A percentile compares a stretch with the other conserved stretches of the same genome.
Conservation (phyloP, 2,888 invertebrate genomes). For the Vandiemenella viatica region DNA sequence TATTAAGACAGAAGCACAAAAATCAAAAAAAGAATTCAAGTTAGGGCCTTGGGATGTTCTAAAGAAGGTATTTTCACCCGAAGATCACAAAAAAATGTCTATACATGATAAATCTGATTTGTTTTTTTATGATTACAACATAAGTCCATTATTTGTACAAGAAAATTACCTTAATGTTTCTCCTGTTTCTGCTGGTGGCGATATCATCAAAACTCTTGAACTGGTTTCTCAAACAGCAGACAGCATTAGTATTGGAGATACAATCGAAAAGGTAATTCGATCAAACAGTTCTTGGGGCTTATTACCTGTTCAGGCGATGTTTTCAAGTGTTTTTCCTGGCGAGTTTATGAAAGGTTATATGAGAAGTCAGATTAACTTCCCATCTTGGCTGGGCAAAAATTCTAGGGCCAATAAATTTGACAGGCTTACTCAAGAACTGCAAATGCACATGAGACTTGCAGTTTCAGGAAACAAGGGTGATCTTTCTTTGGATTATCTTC, state of each 20-base stretch:
- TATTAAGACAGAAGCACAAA: conserved; percentile 38
- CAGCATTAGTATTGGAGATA: conserved; percentile 71
- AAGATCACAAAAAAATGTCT: conserved; percentile 61
- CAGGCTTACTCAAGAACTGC: conserved; percentile 67
- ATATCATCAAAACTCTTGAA: conserved; percentile 39
- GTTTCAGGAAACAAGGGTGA: conserved; percentile 68
- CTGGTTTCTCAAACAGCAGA: conserved; percentile 70
- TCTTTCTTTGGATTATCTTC: conserved; percentile 78
- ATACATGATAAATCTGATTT: conserved; percentile 72
- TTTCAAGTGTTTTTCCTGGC: conserved; percentile 82
- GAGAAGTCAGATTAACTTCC: conserved; percentile 71
- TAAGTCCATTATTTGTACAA: conserved; percentile 92
- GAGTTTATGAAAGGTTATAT: conserved; percentile 67
- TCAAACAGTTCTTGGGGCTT: conserved; percentile 68
- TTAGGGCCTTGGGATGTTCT: conserved; percentile 90
- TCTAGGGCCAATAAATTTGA: conserved; percentile 69
- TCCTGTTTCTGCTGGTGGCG: conserved; percentile 51
- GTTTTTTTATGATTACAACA: conserved; percentile 93
- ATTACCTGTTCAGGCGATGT: conserved; percentile 75
- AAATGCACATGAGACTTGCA: conserved; percentile 69
- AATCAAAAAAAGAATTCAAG: conserved; percentile 66
- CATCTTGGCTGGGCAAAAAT: conserved; percentile 91
- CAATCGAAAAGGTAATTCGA: conserved; percentile 69
- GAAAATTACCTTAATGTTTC: conserved; percentile 82
- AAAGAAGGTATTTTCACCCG: conserved; percentile 69